Conservation (phyloP, 1,140 invertebrate genomes). For the Apis cerana region DNA sequence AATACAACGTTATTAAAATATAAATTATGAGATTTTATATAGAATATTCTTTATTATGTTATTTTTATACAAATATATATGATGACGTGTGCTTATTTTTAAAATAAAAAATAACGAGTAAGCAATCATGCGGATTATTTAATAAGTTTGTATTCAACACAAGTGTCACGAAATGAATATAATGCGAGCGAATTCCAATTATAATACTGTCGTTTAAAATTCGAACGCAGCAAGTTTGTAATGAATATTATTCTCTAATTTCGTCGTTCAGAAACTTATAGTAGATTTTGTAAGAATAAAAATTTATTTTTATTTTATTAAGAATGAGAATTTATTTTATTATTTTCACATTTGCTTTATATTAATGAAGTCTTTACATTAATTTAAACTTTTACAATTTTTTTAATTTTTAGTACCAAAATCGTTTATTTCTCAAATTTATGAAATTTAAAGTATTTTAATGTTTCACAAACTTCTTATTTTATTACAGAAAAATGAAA, state of each 20-base stretch:
- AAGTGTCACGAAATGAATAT: not conserved
- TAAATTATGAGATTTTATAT: too few species aligned
- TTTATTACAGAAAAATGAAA: too few species aligned
- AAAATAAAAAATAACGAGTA: not conserved
- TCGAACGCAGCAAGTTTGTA: not conserved
- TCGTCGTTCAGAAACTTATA: not conserved
- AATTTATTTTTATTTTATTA: too few species aligned
- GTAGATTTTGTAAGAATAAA: not conserved
- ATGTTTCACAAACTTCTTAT: too few species aligned
- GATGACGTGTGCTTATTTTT: not conserved
- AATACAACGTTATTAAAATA: too few species aligned
- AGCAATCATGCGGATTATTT: slow-evolving; percentile 37
- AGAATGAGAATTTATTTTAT: too few species aligned
- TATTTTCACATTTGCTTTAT: too few species aligned
- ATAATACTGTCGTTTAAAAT: slow-evolving; percentile 1
- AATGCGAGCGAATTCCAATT: slow-evolving; percentile 13
- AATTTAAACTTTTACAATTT: not conserved
- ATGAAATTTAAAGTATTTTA: not conserved
- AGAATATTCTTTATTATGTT: too few species aligned
- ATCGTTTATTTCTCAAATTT: not conserved
- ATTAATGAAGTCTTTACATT: not conserved
- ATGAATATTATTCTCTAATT: not conserved
- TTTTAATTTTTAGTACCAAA: not conserved
- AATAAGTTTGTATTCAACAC: slow-evolving; percentile 29
- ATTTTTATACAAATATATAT: not conserved